Evolutionary conservation across 1,140 invertebrate species (phyloP), one percentile per base, ranked within the genome.

Genomic region (Sweltsa coloradensis): DNA sequence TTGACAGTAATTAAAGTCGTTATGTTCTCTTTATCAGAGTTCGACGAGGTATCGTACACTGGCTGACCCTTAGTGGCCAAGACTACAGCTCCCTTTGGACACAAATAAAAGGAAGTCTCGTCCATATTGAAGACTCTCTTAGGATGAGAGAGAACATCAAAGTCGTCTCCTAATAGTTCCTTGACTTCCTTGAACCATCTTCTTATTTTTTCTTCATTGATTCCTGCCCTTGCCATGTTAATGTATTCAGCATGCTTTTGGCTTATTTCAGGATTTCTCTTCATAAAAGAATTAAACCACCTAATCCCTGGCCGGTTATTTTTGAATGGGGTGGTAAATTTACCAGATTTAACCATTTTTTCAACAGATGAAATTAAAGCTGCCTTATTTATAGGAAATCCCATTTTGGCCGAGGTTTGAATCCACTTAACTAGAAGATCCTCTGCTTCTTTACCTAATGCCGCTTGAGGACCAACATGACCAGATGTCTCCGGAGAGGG

Each of bases 1-100:
- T 58, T 61, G 36, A 55, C 53, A 21, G 54, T 56, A 9, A 57
- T 36, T 3, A 58, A 37, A 21, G 50, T 46, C 9, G 57, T 57
- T 5, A 55, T 21, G 37, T 45, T 52, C 40, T 60, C 52, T 48
- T 53, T 54, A 41, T 59, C 55, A 40, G 56, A 42, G 22, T n/a
- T 24, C 19, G 13, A 18, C 21, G 19, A 11, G 19, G 7, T 27
- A 9, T 26, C 19, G 25, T 42, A 42, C 41, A 42, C n/a, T 42
- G 14, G 4, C 4, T 19, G 13, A 19, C 34, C 18, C 40, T 47
- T 47, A 13, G n/a, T 16, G 22, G 14, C 34, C n/a, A n/a, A 11
- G 11, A n/a, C 14, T 47, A 16, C 14, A 23, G 11, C 16, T 19
- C 11, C 9, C 14, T 19, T n/a, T 21, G 25, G 36, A 13, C 13